These are phyloP conservation scores for Chauna torquata DNA, from an alignment of 2,113 vertebrate species.

Conservation along the genomic window DNA sequence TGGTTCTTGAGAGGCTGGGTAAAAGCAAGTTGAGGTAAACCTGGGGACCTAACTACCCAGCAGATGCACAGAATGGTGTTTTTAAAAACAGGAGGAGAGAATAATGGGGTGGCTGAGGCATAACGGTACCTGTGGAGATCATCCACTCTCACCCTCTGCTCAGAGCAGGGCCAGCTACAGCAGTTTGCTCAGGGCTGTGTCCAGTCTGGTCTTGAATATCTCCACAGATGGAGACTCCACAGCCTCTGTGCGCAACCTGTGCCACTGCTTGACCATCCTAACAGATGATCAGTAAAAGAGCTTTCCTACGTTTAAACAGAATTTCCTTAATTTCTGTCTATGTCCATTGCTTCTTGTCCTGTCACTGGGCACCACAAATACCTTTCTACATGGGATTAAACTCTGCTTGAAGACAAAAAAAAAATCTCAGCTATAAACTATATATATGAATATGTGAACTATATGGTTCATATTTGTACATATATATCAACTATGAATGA, in stretches of 20 bases:
- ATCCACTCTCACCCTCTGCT: neutral
- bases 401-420: neutral
- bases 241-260: neutral
- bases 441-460: neutral
- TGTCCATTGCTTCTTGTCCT: neutral
- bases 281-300: neutral
- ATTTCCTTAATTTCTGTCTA: neutral
- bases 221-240: neutral
- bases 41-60: rapidly evolving
- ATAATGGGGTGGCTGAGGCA: neutral
- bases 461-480: neutral
- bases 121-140: neutral
- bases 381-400: neutral
- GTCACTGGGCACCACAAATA: neutral
- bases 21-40: neutral
- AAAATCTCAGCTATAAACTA: neutral
- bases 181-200: neutral
- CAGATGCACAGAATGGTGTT: neutral
- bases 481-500: neutral
- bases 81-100: neutral
- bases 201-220: neutral
- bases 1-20: neutral
- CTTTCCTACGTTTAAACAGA: neutral
- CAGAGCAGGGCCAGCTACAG: neutral
- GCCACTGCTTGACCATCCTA: neutral